Conservation (phyloP, 1,140 invertebrate genomes). For the Drosophila repletoides region DNA sequence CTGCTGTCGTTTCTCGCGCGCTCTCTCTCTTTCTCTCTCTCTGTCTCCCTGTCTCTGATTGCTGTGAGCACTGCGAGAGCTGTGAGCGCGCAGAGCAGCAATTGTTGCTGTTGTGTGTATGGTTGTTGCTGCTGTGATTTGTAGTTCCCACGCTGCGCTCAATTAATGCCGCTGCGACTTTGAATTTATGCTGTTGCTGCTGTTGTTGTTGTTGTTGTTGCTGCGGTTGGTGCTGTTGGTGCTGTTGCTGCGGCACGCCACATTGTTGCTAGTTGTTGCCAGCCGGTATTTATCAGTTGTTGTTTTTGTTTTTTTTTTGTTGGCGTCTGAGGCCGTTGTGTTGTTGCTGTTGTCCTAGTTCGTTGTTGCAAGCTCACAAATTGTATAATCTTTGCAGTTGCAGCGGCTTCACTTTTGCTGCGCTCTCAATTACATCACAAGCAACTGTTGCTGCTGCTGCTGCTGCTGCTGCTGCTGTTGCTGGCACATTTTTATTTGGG, state of each 20-base stretch:
- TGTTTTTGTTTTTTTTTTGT: slow-evolving; percentile 18
- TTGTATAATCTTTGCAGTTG: slow-evolving; percentile 67
- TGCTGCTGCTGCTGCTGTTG: slow-evolving; percentile 11
- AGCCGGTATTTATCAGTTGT: slow-evolving; percentile 68
- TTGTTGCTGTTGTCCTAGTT: slow-evolving; percentile 65
- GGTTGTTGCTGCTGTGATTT: slow-evolving; percentile 53
- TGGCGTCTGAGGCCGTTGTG: slow-evolving; percentile 3
- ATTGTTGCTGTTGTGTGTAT: slow-evolving; percentile 26
- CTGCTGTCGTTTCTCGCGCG: slow-evolving; percentile 15
- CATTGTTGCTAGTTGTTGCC: slow-evolving; percentile 41
- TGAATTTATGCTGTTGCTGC: slow-evolving; percentile 50
- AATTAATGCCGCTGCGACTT: slow-evolving; percentile 52
- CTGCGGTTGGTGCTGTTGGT: slow-evolving; percentile 27
- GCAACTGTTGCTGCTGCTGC: slow-evolving; percentile 15
- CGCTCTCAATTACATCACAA: slow-evolving; percentile 66
- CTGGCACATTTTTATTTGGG: slow-evolving; percentile 60
- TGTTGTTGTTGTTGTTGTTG: neutral
- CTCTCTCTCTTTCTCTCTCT: no score
- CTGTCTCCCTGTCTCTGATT: no score
- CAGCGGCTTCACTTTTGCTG: slow-evolving; percentile 67
- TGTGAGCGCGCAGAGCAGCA: slow-evolving; percentile 28
- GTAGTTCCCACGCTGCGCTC: slow-evolving; percentile 72
- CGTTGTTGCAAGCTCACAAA: slow-evolving; percentile 53
- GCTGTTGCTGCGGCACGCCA: neutral
- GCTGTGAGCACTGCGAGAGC: slow-evolving; percentile 45